Evolutionary conservation across 2,888 invertebrate species (phyloP).

Genomic region (Coleophora deauratella): DNA sequence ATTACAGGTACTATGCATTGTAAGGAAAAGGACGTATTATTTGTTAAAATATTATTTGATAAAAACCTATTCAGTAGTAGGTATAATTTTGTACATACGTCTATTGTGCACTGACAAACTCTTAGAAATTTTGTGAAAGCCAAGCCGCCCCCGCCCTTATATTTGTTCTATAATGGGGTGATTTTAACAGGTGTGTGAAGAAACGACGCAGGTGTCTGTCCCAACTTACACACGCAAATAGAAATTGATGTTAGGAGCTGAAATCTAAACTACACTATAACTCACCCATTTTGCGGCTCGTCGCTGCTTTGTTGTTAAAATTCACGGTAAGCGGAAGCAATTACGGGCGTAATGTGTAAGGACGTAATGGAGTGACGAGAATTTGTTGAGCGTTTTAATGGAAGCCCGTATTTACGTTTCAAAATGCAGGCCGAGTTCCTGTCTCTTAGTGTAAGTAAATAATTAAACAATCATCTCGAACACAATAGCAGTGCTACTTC

Average conservation of each 20-base stretch:
- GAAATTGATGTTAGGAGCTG: slow-evolving; percentile 58
- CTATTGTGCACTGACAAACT: slow-evolving; percentile 1
- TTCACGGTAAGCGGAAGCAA: slow-evolving; percentile 66
- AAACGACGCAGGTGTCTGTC: slow-evolving; percentile 51
- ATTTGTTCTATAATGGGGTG: slow-evolving; percentile 23
- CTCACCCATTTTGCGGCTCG: slow-evolving; percentile 53
- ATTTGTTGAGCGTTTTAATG: slow-evolving; percentile 60
- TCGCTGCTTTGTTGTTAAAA: slow-evolving; percentile 62
- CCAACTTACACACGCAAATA: slow-evolving; percentile 51
- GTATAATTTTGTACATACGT: neutral
- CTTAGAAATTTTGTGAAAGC: slow-evolving; percentile 6
- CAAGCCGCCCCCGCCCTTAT: slow-evolving; percentile 12
- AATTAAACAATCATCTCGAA: slow-evolving; percentile 38
- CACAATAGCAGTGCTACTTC: slow-evolving; percentile 21
- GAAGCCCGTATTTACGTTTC: slow-evolving; percentile 52
- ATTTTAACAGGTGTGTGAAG: slow-evolving; percentile 48
- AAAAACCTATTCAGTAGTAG: neutral
- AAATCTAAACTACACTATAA: slow-evolving; percentile 60
- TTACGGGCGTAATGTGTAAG: slow-evolving; percentile 63
- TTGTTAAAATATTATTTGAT: too few species aligned
- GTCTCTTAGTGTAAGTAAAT: slow-evolving; percentile 36
- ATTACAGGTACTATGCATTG: too few species aligned
- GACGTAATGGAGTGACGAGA: slow-evolving; percentile 63
- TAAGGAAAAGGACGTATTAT: too few species aligned
- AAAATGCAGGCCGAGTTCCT: slow-evolving; percentile 45